Conservation (phyloP, 2,888 invertebrate species). For the Sesamia inferens region DNA sequence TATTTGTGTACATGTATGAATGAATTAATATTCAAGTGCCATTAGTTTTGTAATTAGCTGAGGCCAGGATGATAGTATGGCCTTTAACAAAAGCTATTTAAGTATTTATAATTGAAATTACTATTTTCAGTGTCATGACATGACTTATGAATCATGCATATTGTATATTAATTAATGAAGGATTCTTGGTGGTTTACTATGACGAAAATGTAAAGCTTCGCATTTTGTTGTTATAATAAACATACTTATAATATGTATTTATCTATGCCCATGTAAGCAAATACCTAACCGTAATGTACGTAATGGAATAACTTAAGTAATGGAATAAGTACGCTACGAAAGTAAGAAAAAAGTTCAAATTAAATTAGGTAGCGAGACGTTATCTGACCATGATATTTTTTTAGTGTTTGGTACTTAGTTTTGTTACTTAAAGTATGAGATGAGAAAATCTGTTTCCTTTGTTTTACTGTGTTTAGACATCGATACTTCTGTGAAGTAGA, state of each 20-base stretch:
- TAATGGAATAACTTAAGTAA: too few relatives aligned
- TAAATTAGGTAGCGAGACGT: neutral
- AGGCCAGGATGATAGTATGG: slow-evolving; percentile 33
- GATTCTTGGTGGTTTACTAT: slow-evolving; percentile 19
- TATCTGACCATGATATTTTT: neutral
- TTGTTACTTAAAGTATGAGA: neutral
- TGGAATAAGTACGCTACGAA: neutral
- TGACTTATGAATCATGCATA: slow-evolving; percentile 39
- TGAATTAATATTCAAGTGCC: slow-evolving; percentile 71
- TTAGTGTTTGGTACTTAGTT: neutral
- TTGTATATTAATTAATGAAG: slow-evolving; percentile 18
- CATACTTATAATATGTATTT: too few relatives aligned
- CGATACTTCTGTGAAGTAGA: neutral
- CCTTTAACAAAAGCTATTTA: slow-evolving; percentile 26
- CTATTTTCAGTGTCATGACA: slow-evolving; percentile 10
- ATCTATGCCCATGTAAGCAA: neutral
- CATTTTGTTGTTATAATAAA: slow-evolving; percentile 23
- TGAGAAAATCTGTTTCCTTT: neutral
- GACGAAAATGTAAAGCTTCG: slow-evolving; percentile 35
- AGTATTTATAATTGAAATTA: slow-evolving; percentile 56
- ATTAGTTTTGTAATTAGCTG: slow-evolving; percentile 65
- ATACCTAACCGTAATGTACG: neutral
- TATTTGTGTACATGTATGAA: slow-evolving; percentile 51
- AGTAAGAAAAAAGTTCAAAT: neutral
- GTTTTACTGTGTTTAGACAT: neutral